phyloP scores from a whole-genome alignment of 2,888 invertebrate genomes.

The Hemistola chrysoprasaria region DNA sequence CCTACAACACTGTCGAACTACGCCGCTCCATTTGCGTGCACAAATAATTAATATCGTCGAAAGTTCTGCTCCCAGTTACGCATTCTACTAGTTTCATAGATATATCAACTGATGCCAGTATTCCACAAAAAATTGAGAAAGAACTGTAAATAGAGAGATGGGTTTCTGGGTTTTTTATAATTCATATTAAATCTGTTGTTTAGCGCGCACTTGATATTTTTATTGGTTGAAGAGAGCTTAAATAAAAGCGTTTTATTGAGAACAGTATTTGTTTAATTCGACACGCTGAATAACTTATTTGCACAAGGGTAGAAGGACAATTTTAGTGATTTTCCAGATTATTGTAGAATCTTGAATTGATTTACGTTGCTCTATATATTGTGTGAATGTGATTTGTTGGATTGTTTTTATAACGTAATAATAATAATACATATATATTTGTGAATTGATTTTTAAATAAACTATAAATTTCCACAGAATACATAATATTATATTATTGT shows the following conservation, averaged over 20 bases:
- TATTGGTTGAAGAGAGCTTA: conserved; percentile 38
- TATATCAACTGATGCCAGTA: conserved; percentile 22
- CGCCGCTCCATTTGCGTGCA: conserved; percentile 32
- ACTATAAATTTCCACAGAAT: too few species aligned
- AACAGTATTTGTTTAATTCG: conserved; percentile 51
- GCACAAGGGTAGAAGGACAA: conserved; percentile 53
- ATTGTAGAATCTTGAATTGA: conserved; percentile 6
- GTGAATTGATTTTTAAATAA: too few species aligned
- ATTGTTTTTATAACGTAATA: too few species aligned
- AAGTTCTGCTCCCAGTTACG: conserved; percentile 26
- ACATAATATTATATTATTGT: too few species aligned
- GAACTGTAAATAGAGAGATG: conserved; percentile 30
- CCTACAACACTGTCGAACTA: conserved; percentile 29
- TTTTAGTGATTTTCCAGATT: conserved; percentile 50
- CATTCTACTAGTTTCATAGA: too few species aligned
- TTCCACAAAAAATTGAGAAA: conserved; percentile 19
- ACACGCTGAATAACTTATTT: conserved; percentile 39
- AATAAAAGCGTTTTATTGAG: conserved; percentile 42
- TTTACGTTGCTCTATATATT: conserved; percentile 7
- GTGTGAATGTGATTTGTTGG: conserved; percentile 7
- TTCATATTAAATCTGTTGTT: conserved; percentile 41
- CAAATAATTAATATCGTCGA: conserved; percentile 32
- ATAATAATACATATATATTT: too few species aligned
- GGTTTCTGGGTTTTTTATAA: conserved; percentile 29
- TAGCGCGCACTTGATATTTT: conserved; percentile 30